These are phyloP conservation scores for Siphlonurus alternatus DNA, from an alignment of 2,888 invertebrate species.

Conservation along the genomic window DNA sequence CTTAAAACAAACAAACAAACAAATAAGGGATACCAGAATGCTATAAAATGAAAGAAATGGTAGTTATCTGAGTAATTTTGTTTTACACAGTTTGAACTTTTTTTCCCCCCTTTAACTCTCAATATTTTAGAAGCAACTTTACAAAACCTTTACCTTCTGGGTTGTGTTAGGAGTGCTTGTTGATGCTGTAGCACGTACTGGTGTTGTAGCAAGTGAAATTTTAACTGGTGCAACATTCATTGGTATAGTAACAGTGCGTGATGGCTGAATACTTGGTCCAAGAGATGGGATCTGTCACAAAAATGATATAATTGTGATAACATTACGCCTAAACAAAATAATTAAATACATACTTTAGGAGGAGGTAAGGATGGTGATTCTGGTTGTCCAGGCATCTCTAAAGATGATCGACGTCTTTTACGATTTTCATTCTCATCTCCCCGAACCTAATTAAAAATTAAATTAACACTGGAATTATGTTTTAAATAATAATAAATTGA, in stretches of 20 bases:
- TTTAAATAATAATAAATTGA: too few species aligned
- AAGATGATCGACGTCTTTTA: slow-evolving; percentile 5
- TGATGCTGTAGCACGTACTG: slow-evolving; percentile 10
- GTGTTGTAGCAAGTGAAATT: slow-evolving; percentile 11
- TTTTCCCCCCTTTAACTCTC: too few species aligned
- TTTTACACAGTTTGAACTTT: too few species aligned
- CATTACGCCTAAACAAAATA: too few species aligned
- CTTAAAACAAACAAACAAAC: too few species aligned
- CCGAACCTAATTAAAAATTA: slow-evolving; percentile 1
- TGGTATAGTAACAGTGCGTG: slow-evolving; percentile 10
- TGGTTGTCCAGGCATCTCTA: slow-evolving; percentile 3
- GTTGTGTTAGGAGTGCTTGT: slow-evolving; percentile 12
- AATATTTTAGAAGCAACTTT: too few species aligned
- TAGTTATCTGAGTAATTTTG: too few species aligned
- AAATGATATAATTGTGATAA: too few species aligned
- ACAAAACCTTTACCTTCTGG: slow-evolving; percentile 10
- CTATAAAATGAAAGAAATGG: too few species aligned
- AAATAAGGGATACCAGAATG: too few species aligned
- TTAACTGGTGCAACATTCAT: slow-evolving; percentile 12
- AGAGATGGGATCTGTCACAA: neutral
- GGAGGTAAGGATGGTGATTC: slow-evolving; percentile 8
- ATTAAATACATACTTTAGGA: slow-evolving; percentile 10
- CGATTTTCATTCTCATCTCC: slow-evolving; percentile 9
- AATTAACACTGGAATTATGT: too few species aligned
- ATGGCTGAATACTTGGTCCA: neutral